Evolutionary conservation across 2,797 vertebrate species (phyloP), one percentile per base, ranked within the genome.

Genomic region (Phylloscopus collybita): DNA sequence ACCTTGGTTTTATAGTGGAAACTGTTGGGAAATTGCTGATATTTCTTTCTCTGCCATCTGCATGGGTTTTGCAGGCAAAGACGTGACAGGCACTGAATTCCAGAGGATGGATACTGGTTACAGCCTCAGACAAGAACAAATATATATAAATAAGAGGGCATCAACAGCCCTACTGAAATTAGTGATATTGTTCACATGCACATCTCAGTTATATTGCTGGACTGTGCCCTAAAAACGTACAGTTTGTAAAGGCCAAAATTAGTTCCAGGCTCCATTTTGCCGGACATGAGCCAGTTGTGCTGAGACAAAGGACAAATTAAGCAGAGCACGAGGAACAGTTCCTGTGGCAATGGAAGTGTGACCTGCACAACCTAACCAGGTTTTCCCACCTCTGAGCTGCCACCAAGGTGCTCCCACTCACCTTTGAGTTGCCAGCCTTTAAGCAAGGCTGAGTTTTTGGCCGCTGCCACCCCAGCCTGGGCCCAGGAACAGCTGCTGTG

Each of bases 401-500:
- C 56, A 50, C 45, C 34, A 50, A 59, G 53, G 16, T 10, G 3
- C 30, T 50, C 1, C 2, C 19, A 54, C 30, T 22, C 11, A 45
- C 23, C 11, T 30, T 4, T 42, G 72, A 45, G 38, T 0, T 29
- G 1, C 4, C 27, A 44, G 16, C 16, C 51, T 53, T 53, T 18
- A 29, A 53, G 17, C 51, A 53, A 53, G 29, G 51, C 51, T 30
- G 29, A 30, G 7, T 53, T 53, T 53, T 51, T 53, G 27, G 51
- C 29, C 11, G 4, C 0, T n/a, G 1, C 3, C 25, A 40, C 1
- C 1, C 15, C 40, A 26, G 14, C 5, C 1, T 9, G 20, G 47
- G 6, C 7, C 30, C 45, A 19, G 32, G 19, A 7, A 32, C 0
- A 0, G 34, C 19, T 13, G 23, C 26, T 21, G 5, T n/a, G 0